Base-by-base conservation (phyloP, 2,888 invertebrate genomes). In the Margaritifera margaritifera region DNA sequence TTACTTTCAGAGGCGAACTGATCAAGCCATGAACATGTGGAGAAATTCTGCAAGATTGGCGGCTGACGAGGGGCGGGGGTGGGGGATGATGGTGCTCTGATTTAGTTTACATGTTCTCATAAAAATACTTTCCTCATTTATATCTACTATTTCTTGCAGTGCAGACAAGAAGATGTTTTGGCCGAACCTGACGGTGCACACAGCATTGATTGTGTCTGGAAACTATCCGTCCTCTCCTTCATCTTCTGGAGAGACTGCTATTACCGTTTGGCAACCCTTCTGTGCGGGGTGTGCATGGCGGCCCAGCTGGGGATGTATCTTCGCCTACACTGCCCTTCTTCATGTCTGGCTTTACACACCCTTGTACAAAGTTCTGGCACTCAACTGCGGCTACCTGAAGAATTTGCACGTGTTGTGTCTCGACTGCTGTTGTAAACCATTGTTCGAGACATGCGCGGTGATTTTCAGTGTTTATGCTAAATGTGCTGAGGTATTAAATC, bases 261-360 rank as follows among this genome's bases (percentile, higher is more conserved):
- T 88, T 94, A 94, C 91, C 92, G 93, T 15, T 87, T 93, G 62
- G 91, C 94, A 54, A 92, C 93, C 0, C 92, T 94, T 62, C 82
- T 94, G 25, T 90, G 93, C 11, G 94, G 93, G 0, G 93, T 94
- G 11, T 91, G 94, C 51, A 91, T 93, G 66, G 94, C 94, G 0
- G 90, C 94, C 69, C 89, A 92, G 75, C n/a, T 91, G 94, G 55
- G 84, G 84, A 24, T 82, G 79, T 59, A 71, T 79, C 63, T 84
- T 84, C 62, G 83, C 80, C 6, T 66, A 93, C 78, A 90, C 94
- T 8, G 92, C 94, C 3, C 81, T 82, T 69, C 20, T 61, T 22
- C 93, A 94, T 90, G 93, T 94, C 83, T 94, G 94, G 94, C 94
- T 93, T 85, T 90, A 93, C 25, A 93, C 92, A 0, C 94, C 94